A percentile compares a stretch with the other conserved stretches of the same genome.
Evolutionary conservation across 2,113 vertebrate species (phyloP).

Genomic region (Kryptolebias marmoratus): DNA sequence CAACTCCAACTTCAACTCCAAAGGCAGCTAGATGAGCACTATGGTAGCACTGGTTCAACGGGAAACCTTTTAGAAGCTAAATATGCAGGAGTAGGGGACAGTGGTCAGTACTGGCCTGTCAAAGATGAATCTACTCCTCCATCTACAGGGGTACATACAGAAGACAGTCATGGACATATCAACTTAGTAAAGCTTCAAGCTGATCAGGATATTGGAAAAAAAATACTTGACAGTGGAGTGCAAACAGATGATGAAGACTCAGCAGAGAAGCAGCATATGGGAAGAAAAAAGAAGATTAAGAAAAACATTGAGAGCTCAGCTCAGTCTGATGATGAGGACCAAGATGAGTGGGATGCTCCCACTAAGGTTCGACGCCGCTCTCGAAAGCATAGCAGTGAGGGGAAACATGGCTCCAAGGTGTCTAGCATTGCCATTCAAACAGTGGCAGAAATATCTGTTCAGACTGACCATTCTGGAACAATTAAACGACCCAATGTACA

Average conservation of each 20-base stretch:
- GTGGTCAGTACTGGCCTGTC: conserved; percentile 90
- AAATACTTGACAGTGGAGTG: conserved; percentile 92
- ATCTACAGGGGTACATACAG: conserved; percentile 77
- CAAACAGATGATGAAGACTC: conserved; percentile 98
- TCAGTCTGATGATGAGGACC: conserved; percentile 97
- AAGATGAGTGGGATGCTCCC: conserved; percentile 95
- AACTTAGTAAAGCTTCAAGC: conserved; percentile 84
- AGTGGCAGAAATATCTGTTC: conserved; percentile 96
- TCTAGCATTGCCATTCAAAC: conserved; percentile 97
- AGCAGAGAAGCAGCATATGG: conserved; percentile 85
- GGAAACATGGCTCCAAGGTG: conserved; percentile 88
- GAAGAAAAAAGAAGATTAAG: conserved; percentile 86
- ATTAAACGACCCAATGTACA: conserved; percentile 88
- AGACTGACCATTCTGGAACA: conserved; percentile 94
- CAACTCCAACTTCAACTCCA: conserved; percentile 96
- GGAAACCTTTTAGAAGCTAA: conserved; percentile 90
- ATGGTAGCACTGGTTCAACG: conserved; percentile 70
- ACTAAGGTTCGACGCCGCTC: conserved; percentile 87
- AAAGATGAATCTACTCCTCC: conserved; percentile 86
- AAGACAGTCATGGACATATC: conserved; percentile 84
- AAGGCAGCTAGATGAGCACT: conserved; percentile 92
- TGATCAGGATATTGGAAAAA: conserved; percentile 85
- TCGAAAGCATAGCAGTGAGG: conserved; percentile 88
- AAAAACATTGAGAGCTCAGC: conserved; percentile 92
- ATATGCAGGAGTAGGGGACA: conserved; percentile 85